Evolutionary conservation across 2,113 vertebrate species (phyloP), one percentile per base, ranked within the genome.

Genomic region (Brienomyrus longianalis): DNA sequence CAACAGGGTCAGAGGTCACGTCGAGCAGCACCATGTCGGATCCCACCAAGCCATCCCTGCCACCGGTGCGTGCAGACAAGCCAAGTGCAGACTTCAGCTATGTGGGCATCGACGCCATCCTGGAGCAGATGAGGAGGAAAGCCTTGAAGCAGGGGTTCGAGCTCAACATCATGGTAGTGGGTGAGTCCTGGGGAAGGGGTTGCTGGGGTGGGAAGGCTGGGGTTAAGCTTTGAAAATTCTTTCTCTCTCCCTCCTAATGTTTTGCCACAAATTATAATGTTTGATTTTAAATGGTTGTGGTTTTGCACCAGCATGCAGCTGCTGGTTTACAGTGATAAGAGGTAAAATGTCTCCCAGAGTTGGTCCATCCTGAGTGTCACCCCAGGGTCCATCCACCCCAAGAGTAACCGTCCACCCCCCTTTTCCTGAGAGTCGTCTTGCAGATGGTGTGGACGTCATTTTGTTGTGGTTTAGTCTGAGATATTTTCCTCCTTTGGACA

Each of bases 141-240:
- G 98, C 98, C 91, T 99, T 99, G 98, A 99, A 99, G 91, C 97
- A 99, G 94, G 98, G 98, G 39, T 99, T 99, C 0, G 97, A 99
- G 94, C 97, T 99, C 94, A 99, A 99, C 96, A 97, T 99, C 96
- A 99, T 99, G 98, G 98, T 99, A 0, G 98, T 99, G 2, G 98
- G 98, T 99, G 93, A 97, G 98, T 96, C 7, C 6, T 35, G 17
- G 50, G 31, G 13, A 27, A 17, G 35, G 10, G n/a, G 17, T 23
- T 7, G 10, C 56, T 39, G 27, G 88, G 45, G n/a, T 5, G 3
- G 85, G 85, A 86, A 10, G 35, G 54, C 23, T n/a, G 21, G 45
- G 21, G 19, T 59, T 59, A 8, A 59, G 9, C 62, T 31, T 11
- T 66, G 23, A 27, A n/a, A 62, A 27, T 1, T 8, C 59, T 62